phyloP scores from a whole-genome alignment of 2,888 invertebrate genomes.

The Drosophila helvetica region DNA sequence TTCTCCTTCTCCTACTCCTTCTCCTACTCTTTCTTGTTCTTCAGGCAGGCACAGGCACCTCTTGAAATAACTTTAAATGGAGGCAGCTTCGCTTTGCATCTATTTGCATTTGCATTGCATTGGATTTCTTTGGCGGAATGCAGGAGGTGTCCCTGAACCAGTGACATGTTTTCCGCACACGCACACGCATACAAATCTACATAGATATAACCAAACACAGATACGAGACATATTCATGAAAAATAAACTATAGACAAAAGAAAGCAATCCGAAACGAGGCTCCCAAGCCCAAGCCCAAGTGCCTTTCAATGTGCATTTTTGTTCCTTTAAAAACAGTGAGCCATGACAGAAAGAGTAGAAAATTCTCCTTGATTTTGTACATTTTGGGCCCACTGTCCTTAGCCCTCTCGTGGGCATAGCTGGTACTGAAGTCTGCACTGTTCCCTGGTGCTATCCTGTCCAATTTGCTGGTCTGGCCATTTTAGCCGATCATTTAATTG shows the following conservation, averaged over 20 bases:
- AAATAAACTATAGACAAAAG: constrained; percentile 26
- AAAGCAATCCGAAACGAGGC: constrained; percentile 22
- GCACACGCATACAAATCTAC: background rate
- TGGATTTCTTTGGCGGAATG: constrained; percentile 47
- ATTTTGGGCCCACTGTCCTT: background rate
- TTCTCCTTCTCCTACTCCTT: background rate
- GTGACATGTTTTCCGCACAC: constrained; percentile 66
- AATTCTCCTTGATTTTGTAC: background rate
- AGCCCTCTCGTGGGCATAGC: background rate
- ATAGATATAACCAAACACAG: constrained; percentile 5
- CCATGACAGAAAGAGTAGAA: background rate
- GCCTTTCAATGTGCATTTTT: constrained; percentile 39
- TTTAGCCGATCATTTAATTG: constrained; percentile 32
- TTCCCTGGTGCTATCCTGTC: background rate
- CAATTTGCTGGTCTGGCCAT: constrained; percentile 22
- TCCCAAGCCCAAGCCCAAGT: constrained; percentile 16
- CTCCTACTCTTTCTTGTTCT: background rate
- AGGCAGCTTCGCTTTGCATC: constrained; percentile 43
- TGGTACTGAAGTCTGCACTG: background rate
- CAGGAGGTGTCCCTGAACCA: constrained; percentile 71
- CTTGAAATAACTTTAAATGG: constrained; percentile 56
- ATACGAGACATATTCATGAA: constrained; percentile 5
- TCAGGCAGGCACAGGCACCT: background rate
- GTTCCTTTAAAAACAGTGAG: background rate
- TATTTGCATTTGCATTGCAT: constrained; percentile 54